Evolutionary conservation across 2,888 invertebrate genomes (phyloP), one percentile per base, ranked within the genome.

Genomic region (Nycteola revayana): DNA sequence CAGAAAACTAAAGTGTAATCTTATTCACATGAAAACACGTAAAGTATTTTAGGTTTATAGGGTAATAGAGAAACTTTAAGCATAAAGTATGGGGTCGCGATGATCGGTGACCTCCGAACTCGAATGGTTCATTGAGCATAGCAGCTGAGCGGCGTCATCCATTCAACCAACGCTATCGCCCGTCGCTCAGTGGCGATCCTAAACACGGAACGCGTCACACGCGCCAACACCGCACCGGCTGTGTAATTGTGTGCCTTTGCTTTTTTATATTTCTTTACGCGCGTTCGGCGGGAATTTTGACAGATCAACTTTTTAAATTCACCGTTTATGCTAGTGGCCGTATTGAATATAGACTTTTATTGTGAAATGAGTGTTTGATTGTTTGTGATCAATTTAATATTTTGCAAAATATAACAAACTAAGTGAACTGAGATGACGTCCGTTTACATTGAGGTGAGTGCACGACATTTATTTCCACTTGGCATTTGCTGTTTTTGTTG

Each of bases 151-250:
- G 65, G 76, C 66, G 65, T 60, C 71, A 70, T 67, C 71, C 84
- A 82, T 79, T 84, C 74, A 82, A 68, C 64, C 68, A 64, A 53
- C 57, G 58, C 58, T 55, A 52, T 54, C 63, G 69, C 66, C 61
- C 68, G 67, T 60, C 63, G 75, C 70, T 82, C 84, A 84, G 84
- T 85, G 79, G 72, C 74, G 75, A 70, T 75, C 69, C 78, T 71
- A 83, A 85, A 75, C 87, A 76, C 79, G 74, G 81, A 68, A 75
- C 86, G 86, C 76, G 77, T 65, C 71, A 85, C 87, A 85, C 87
- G 86, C 85, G 84, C 73, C 66, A 57, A 43, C 60, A 42, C 46
- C 63, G 49, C 62, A 65, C n/a, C n/a, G 70, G 69, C 77, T 73
- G 82, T 69, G 69, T 76, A 62, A 68, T 55, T 55, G 45, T 54